A percentile compares a stretch with the other conserved stretches of the same genome.
Evolutionary conservation across 2,797 vertebrate genomes (phyloP).

Genomic region (Hydrocynus forskahlii): DNA sequence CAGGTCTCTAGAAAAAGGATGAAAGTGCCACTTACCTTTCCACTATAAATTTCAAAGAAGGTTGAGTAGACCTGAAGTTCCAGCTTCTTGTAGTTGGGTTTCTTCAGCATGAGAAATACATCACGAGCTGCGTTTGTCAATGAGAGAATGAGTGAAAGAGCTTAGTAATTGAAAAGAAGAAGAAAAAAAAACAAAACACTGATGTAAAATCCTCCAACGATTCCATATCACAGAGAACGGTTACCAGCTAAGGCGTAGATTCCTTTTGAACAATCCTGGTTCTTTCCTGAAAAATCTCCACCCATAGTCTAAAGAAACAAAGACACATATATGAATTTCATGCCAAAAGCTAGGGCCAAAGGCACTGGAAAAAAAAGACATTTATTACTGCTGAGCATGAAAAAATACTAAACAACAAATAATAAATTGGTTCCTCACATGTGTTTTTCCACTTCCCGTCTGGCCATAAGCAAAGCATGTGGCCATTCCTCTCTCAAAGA

Average conservation of each 20-base stretch:
- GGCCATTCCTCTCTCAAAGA: conserved; percentile 98
- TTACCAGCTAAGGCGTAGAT: conserved; percentile 96
- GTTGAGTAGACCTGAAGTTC: conserved; percentile 97
- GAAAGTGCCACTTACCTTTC: conserved; percentile 81
- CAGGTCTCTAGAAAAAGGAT: neutral
- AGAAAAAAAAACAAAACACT: neutral
- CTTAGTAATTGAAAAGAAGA: neutral
- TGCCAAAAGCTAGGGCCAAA: too few relatives aligned
- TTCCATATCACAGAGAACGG: conserved; percentile 21
- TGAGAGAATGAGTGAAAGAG: neutral
- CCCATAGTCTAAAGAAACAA: conserved; percentile 89
- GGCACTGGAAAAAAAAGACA: neutral
- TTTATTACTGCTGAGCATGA: neutral
- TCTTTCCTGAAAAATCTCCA: conserved; percentile 97
- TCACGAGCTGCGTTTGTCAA: conserved; percentile 84
- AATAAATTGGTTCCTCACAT: conserved; percentile 81
- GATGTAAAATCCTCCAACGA: neutral
- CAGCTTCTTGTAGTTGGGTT: conserved; percentile 95
- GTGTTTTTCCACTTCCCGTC: conserved; percentile 98
- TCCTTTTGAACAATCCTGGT: conserved; percentile 98
- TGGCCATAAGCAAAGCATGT: conserved; percentile 98
- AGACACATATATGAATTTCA: too few relatives aligned
- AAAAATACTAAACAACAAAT: neutral
- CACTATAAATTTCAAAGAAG: conserved; percentile 99
- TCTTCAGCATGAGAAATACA: conserved; percentile 98